These are phyloP conservation scores for Bursaphelenchus okinawaensis DNA, from an alignment of 2,888 invertebrate species.

Conservation along the genomic window DNA sequence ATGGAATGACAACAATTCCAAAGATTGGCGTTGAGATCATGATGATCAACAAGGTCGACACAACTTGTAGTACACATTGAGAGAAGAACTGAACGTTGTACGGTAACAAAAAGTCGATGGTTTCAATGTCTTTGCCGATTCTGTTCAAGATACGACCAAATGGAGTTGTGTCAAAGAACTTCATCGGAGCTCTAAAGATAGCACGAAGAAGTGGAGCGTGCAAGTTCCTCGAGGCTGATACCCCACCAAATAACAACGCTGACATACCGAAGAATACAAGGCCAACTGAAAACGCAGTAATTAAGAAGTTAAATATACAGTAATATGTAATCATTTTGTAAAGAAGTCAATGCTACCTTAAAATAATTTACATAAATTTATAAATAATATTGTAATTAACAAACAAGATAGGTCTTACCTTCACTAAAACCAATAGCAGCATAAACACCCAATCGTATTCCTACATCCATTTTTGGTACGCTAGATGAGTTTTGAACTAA, in stretches of 20 bases:
- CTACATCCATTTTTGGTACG: constrained; percentile 31
- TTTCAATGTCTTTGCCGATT: constrained; percentile 57
- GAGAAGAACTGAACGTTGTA: constrained; percentile 55
- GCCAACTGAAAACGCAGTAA: constrained; percentile 34
- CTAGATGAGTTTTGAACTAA: constrained; percentile 2
- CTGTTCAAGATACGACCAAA: constrained; percentile 55
- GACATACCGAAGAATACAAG: constrained; percentile 54
- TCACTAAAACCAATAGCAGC: constrained; percentile 53
- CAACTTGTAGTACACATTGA: constrained; percentile 50
- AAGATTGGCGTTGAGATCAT: constrained; percentile 56
- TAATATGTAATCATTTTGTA: too few species aligned
- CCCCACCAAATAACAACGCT: constrained; percentile 51
- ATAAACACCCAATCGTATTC: constrained; percentile 48
- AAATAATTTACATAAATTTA: too few species aligned
- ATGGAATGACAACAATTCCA: constrained; percentile 46
- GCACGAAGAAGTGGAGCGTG: constrained; percentile 53
- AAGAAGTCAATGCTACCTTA: too few species aligned
- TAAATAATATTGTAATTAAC: too few species aligned
- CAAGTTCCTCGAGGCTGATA: constrained; percentile 47
- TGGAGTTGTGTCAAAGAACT: constrained; percentile 55
- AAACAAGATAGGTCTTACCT: constrained; percentile 30
- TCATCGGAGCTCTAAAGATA: constrained; percentile 55
- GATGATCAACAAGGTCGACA: constrained; percentile 54
- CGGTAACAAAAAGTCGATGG: constrained; percentile 52
- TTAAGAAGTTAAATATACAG: too few species aligned